Percentiles rank a stretch among this genome's conserved stretches.
Conservation (phyloP, 2,888 invertebrate species). For the Cepaea hortensis region DNA sequence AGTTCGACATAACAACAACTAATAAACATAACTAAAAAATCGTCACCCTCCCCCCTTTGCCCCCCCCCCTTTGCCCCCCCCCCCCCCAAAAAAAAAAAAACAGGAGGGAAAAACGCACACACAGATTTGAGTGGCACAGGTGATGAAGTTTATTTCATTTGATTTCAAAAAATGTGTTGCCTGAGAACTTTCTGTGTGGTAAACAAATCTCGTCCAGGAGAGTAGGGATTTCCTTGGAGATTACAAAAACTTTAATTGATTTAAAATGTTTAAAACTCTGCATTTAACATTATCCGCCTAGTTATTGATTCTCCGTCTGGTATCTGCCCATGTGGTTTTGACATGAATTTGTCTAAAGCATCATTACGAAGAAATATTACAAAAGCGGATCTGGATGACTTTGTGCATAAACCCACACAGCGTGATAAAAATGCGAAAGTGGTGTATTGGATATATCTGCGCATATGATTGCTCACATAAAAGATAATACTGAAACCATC, state of each 20-base stretch:
- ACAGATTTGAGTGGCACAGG: neutral
- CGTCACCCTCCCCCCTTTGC: too few species aligned
- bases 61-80: too few species aligned
- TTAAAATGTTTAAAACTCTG: slow-evolving; percentile 22
- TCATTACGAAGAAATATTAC: neutral
- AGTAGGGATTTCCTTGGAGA: neutral
- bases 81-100: too few species aligned
- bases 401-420: neutral
- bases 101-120: too few species aligned
- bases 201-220: neutral
- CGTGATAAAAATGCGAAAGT: neutral
- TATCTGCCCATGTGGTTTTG: slow-evolving; percentile 20
- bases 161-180: slow-evolving; percentile 9
- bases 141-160: slow-evolving; percentile 38
- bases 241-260: slow-evolving; percentile 27
- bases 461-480: too few species aligned
- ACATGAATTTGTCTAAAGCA: slow-evolving; percentile 1
- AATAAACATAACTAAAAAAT: too few species aligned
- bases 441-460: neutral
- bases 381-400: neutral
- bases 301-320: neutral
- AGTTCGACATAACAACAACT: too few species aligned
- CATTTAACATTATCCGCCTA: neutral
- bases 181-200: neutral
- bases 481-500: too few species aligned